phyloP scores from a whole-genome alignment of 1,140 invertebrate species.

The Homarus americanus region DNA sequence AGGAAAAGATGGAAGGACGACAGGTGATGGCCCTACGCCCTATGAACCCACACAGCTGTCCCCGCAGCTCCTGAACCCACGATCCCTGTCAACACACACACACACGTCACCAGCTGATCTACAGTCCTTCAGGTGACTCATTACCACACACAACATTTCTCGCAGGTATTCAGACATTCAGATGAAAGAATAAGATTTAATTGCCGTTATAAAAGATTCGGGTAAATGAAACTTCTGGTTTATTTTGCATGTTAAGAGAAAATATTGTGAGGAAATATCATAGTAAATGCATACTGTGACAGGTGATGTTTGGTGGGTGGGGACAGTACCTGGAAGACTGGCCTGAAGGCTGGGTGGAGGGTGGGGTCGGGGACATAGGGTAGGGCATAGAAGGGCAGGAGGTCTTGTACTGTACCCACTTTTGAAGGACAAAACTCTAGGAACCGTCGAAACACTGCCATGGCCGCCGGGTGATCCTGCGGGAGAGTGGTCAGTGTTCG shows the following conservation, averaged over 20 bases:
- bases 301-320: background rate
- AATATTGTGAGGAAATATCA: background rate
- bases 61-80: constrained; percentile 46
- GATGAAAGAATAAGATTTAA: no score
- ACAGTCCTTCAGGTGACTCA: background rate
- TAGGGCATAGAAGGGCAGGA: constrained; percentile 82
- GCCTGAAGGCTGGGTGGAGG: constrained; percentile 80
- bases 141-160: no score
- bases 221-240: no score
- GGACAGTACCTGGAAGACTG: constrained; percentile 80
- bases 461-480: constrained; percentile 64
- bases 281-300: background rate
- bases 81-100: constrained; percentile 11
- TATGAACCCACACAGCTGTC: constrained; percentile 19
- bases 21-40: background rate
- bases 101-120: no score
- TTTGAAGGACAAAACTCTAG: constrained; percentile 80
- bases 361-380: constrained; percentile 82
- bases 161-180: no score
- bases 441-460: constrained; percentile 77
- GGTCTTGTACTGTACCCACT: constrained; percentile 81
- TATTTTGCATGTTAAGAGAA: no score
- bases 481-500: background rate
- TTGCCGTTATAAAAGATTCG: no score
- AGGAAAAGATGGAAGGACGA: constrained; percentile 37